phyloP scores from a whole-genome alignment of 2,888 invertebrate genomes.

The Trachelus troglodyta region DNA sequence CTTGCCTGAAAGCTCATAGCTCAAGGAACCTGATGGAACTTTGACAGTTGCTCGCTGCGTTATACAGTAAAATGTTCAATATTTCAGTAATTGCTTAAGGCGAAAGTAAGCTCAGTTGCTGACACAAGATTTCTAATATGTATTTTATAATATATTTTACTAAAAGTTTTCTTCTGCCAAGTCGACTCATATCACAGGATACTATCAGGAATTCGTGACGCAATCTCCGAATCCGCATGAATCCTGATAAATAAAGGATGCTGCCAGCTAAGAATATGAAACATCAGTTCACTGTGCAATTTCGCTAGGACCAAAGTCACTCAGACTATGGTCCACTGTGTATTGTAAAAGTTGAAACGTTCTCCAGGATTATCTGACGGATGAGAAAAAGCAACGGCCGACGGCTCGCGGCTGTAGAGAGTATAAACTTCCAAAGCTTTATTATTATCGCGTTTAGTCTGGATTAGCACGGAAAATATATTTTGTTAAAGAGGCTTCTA shows the following conservation, averaged over 20 bases:
- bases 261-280: not conserved
- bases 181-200: too few relatives aligned
- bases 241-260: not conserved
- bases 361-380: constrained; percentile 46
- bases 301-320: not conserved
- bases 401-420: constrained; percentile 17
- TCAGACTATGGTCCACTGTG: constrained; percentile 6
- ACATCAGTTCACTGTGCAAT: not conserved
- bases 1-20: not conserved
- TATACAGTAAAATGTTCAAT: not conserved
- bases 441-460: constrained; percentile 36
- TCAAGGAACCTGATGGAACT: not conserved
- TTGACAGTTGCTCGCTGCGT: not conserved
- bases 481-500: constrained; percentile 34
- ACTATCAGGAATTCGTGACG: too few relatives aligned
- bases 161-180: too few relatives aligned
- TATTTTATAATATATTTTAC: too few relatives aligned
- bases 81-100: not conserved
- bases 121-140: too few relatives aligned
- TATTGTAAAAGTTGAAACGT: constrained; percentile 44
- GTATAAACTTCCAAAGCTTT: constrained; percentile 42
- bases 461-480: constrained; percentile 43
- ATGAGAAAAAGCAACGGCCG: constrained; percentile 15
- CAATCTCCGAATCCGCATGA: not conserved
- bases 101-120: too few relatives aligned